Conservation (phyloP, 2,888 invertebrate species). For the Cosmorhoe ocellata region DNA sequence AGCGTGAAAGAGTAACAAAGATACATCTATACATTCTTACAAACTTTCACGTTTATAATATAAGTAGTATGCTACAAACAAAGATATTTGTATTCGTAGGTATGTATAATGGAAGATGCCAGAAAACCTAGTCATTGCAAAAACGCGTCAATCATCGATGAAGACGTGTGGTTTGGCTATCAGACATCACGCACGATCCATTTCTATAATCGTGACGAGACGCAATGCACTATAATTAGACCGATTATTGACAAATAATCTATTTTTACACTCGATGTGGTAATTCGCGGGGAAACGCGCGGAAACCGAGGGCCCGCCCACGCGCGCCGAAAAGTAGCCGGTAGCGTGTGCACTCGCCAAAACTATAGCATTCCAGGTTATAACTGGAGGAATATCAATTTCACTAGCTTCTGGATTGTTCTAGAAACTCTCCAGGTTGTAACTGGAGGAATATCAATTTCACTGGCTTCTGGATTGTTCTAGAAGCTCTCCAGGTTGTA, state of each 20-base stretch:
- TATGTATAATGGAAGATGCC: not conserved
- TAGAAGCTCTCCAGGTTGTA: conserved; percentile 1
- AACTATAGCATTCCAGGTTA: conserved; percentile 21
- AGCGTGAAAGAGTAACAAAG: no score
- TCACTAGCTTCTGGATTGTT: not conserved
- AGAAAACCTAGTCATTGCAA: not conserved
- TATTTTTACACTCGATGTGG: conserved; percentile 61
- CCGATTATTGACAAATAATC: conserved; percentile 54
- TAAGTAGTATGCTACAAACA: no score
- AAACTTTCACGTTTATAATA: no score
- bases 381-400: conserved; percentile 22
- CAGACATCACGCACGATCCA: conserved; percentile 22
- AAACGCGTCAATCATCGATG: conserved; percentile 12
- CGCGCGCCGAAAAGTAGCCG: conserved; percentile 42
- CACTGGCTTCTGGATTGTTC: not conserved
- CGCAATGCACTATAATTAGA: conserved; percentile 28
- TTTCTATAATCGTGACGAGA: conserved; percentile 17
- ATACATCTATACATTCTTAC: no score
- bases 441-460: conserved; percentile 22
- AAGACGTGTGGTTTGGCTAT: conserved; percentile 27
- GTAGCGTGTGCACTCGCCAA: conserved; percentile 51
- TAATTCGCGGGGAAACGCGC: conserved; percentile 52
- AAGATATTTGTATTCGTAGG: no score
- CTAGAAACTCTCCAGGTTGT: not conserved
- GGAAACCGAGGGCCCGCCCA: conserved; percentile 67